phyloP scores from a whole-genome alignment of 1,140 invertebrate species.

The Procambarus clarkii region DNA sequence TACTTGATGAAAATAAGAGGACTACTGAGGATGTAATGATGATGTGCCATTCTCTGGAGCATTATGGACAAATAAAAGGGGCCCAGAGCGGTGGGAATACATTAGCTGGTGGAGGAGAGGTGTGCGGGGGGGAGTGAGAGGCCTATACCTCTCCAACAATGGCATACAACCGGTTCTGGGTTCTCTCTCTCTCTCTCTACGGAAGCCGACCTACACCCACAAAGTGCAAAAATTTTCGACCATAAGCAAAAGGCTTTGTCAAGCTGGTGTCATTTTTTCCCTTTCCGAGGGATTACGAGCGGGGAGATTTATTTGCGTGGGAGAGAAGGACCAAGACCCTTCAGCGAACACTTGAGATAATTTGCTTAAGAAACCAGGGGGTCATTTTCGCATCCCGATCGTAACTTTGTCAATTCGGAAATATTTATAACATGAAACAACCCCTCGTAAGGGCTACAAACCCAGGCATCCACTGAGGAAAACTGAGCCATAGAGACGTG shows the following conservation, averaged over 20 bases:
- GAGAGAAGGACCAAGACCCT: neutral
- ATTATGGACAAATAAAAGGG: no score
- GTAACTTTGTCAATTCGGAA: slow-evolving; percentile 21
- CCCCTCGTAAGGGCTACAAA: neutral
- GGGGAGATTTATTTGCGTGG: slow-evolving; percentile 1
- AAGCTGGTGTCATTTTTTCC: neutral
- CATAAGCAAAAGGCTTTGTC: neutral
- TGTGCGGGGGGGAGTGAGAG: no score
- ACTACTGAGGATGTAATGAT: no score
- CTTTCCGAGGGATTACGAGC: neutral
- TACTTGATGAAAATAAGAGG: no score
- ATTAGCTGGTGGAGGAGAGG: no score
- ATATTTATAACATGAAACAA: neutral
- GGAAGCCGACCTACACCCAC: neutral
- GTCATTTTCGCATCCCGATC: slow-evolving; percentile 37
- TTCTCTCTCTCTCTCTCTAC: neutral
- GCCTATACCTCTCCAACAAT: neutral
- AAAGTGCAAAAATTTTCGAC: slow-evolving; percentile 1
- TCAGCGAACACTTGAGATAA: neutral
- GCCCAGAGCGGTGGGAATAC: no score
- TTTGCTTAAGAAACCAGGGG: slow-evolving; percentile 19
- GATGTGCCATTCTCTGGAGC: no score
- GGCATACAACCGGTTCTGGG: neutral
- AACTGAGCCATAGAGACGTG: neutral
- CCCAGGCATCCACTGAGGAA: neutral